Evolutionary conservation across 2,113 vertebrate species (phyloP).

Genomic region (Synchiropus splendidus): DNA sequence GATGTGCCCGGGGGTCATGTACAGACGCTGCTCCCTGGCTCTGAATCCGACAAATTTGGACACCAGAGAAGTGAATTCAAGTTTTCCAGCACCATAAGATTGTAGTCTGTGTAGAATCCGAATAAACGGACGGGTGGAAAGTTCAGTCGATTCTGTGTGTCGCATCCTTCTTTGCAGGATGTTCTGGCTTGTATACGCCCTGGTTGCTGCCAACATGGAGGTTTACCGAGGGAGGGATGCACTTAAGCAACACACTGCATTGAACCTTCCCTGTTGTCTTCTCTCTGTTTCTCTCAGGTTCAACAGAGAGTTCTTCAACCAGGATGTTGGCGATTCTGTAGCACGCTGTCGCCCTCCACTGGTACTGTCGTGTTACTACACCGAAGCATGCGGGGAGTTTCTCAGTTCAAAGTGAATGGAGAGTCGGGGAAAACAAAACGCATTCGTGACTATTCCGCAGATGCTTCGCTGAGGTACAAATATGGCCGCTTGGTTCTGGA

Average conservation of each 20-base stretch:
- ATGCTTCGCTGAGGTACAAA: slow-evolving; percentile 71
- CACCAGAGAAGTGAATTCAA: background rate
- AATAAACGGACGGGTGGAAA: no score
- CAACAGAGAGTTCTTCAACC: slow-evolving; percentile 8
- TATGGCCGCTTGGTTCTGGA: slow-evolving; percentile 80
- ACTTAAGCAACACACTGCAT: background rate
- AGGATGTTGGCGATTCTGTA: slow-evolving; percentile 39
- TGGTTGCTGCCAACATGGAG: background rate
- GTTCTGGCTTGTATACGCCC: slow-evolving; percentile 9
- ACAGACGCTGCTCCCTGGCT: no score
- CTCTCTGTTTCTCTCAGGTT: slow-evolving; percentile 18
- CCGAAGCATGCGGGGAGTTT: no score
- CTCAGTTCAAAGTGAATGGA: no score
- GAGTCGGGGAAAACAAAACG: no score
- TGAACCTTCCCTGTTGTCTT: slow-evolving; percentile 1
- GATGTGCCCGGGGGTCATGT: no score
- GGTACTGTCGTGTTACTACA: slow-evolving; percentile 43
- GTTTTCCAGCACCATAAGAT: no score
- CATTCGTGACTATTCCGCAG: slow-evolving; percentile 36
- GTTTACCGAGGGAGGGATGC: slow-evolving; percentile 20
- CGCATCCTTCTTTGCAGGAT: slow-evolving; percentile 2
- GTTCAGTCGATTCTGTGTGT: background rate
- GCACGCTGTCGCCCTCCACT: slow-evolving; percentile 44
- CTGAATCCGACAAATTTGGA: no score
- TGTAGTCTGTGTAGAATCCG: no score